Conservation (phyloP, 2,113 vertebrate genomes). For the Neogale vison region DNA sequence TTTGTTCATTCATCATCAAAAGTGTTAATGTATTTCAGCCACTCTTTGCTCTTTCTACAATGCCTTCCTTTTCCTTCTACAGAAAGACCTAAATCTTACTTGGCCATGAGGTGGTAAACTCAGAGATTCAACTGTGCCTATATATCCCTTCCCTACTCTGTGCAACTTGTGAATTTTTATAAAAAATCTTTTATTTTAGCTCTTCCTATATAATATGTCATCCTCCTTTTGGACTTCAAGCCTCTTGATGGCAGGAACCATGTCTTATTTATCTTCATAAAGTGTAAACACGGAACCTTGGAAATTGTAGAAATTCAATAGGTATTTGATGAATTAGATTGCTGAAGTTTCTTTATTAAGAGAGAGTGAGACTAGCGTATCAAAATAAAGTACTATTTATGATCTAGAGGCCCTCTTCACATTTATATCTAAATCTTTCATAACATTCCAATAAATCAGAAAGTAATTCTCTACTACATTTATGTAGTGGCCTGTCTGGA, state of each 20-base stretch:
- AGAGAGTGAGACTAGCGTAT: not conserved
- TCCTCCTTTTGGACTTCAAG: not conserved
- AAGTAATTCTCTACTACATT: not conserved
- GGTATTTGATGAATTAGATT: not conserved
- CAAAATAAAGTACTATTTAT: constrained; percentile 39
- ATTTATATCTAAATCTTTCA: not conserved
- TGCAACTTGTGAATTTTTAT: not conserved
- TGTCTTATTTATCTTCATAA: not conserved
- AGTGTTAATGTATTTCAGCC: not conserved
- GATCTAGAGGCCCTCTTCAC: not conserved
- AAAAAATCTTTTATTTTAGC: not conserved
- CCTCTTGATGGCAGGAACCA: not conserved
- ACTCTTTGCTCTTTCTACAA: not conserved
- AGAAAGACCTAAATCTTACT: not conserved
- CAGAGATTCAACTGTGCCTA: not conserved
- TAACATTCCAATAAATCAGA: not conserved
- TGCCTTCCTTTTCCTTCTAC: not conserved
- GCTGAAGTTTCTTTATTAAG: not conserved
- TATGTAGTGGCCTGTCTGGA: not conserved
- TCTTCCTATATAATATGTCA: not conserved
- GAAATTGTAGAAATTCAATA: not conserved
- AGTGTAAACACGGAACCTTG: not conserved
- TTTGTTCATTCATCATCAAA: not conserved
- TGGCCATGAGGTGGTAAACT: not conserved
- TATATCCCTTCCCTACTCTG: not conserved